These are phyloP conservation scores for Archips xylosteana DNA, from an alignment of 2,888 invertebrate species.

Conservation along the genomic window DNA sequence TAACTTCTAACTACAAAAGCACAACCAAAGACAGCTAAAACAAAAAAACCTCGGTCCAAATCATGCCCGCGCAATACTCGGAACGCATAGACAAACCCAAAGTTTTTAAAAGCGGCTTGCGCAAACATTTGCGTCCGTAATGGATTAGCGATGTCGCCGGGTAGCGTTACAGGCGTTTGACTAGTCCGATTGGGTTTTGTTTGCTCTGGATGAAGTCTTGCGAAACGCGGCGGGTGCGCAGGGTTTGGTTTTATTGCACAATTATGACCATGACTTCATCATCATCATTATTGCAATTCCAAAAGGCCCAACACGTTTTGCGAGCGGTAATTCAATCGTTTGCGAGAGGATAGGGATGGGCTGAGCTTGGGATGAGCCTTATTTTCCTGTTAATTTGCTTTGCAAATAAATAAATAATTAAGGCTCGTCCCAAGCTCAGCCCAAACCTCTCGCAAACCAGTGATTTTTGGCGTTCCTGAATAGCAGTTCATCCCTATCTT, in stretches of 20 bases:
- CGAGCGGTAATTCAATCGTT: too few species aligned
- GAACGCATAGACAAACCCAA: conserved; percentile 60
- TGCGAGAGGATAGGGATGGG: too few species aligned
- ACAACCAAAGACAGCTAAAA: neutral
- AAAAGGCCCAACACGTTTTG: too few species aligned
- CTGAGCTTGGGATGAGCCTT: too few species aligned
- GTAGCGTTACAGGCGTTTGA: conserved; percentile 60
- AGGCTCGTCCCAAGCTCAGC: too few species aligned
- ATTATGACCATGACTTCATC: neutral
- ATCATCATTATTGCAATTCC: too few species aligned
- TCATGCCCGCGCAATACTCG: conserved; percentile 47
- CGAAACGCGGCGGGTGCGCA: conserved; percentile 37
- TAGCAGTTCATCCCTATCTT: too few species aligned
- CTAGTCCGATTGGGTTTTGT: conserved; percentile 39
- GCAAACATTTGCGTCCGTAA: conserved; percentile 57
- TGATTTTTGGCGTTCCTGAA: too few species aligned
- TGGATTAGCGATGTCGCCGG: conserved; percentile 71
- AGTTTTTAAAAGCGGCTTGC: conserved; percentile 44
- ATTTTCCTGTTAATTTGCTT: too few species aligned
- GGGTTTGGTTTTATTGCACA: conserved; percentile 19
- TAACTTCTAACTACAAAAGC: neutral
- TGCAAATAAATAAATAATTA: too few species aligned
- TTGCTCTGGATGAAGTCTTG: conserved; percentile 37
- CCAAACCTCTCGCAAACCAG: too few species aligned
- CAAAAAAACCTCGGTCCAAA: conserved; percentile 15